Conservation (phyloP, 2,888 invertebrate species). For the Caradrina clavipalpis region DNA sequence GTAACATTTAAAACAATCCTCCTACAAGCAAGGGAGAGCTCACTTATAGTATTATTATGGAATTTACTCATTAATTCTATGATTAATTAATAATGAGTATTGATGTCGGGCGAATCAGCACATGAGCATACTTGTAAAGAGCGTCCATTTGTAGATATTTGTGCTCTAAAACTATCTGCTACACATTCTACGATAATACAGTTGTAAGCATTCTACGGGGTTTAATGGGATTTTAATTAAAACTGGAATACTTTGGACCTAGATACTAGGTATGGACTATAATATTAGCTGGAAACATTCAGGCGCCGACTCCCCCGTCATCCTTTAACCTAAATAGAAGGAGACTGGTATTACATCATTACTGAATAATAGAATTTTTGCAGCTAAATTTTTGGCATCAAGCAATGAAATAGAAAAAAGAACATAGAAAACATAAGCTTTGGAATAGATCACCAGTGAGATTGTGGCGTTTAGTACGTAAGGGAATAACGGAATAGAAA, state of each 20-base stretch:
- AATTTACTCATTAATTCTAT: constrained; percentile 89
- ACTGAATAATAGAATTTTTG: constrained; percentile 84
- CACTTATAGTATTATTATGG: constrained; percentile 89
- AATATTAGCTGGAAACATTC: constrained; percentile 37
- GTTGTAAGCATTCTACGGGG: constrained; percentile 53
- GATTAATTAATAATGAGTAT: constrained; percentile 87
- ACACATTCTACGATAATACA: constrained; percentile 56
- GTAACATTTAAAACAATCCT: constrained; percentile 88
- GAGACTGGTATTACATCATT: constrained; percentile 82
- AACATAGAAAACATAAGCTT: constrained; percentile 82
- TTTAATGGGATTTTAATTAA: constrained; percentile 29
- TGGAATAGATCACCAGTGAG: constrained; percentile 88
- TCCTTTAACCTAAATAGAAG: constrained; percentile 85
- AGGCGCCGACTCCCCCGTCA: constrained; percentile 77
- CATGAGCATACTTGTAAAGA: constrained; percentile 45
- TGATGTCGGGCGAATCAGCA: constrained; percentile 77
- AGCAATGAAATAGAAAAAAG: constrained; percentile 84
- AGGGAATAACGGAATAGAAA: constrained; percentile 22
- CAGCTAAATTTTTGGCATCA: constrained; percentile 90
- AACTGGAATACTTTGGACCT: constrained; percentile 49
- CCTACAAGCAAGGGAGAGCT: constrained; percentile 89
- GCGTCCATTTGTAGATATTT: constrained; percentile 46
- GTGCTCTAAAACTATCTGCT: constrained; percentile 60
- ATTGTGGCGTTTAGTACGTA: constrained; percentile 63
- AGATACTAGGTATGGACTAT: constrained; percentile 61